Conservation (phyloP, 2,797 vertebrate genomes). For the Ibycter americanus region DNA sequence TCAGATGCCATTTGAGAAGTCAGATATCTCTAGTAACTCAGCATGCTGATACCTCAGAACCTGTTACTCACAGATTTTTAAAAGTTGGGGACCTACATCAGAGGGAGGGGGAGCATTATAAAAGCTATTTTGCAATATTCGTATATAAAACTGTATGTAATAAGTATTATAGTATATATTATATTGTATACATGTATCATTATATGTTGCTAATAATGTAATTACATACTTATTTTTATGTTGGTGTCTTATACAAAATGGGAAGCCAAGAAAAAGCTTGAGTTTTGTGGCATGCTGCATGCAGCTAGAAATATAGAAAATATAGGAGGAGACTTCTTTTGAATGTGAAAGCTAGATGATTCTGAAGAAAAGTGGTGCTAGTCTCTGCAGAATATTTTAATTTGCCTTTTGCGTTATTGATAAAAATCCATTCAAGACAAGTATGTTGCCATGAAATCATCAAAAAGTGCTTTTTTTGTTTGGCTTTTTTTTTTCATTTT, state of each 20-base stretch:
- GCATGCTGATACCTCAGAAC: not conserved
- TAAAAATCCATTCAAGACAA: not conserved
- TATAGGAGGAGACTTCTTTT: not conserved
- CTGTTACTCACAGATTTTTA: not conserved
- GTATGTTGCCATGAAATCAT: not conserved
- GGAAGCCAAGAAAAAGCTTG: not conserved
- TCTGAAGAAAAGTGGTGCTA: not conserved
- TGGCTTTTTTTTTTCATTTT: not conserved
- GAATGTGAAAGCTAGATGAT: not conserved
- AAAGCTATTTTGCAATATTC: not conserved
- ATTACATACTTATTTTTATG: not conserved
- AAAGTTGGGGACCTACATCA: not conserved
- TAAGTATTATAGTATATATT: not conserved
- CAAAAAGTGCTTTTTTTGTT: not conserved
- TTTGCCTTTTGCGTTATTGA: not conserved
- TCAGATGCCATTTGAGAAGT: not conserved
- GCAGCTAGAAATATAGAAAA: not conserved
- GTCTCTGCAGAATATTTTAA: not conserved
- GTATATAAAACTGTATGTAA: not conserved
- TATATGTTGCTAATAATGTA: not conserved
- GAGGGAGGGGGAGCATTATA: not conserved
- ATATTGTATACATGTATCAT: not conserved
- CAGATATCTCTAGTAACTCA: not conserved
- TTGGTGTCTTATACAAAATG: not conserved
- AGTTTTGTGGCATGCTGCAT: not conserved